Conservation (phyloP, 2,113 vertebrate genomes). For the Calcarius ornatus region DNA sequence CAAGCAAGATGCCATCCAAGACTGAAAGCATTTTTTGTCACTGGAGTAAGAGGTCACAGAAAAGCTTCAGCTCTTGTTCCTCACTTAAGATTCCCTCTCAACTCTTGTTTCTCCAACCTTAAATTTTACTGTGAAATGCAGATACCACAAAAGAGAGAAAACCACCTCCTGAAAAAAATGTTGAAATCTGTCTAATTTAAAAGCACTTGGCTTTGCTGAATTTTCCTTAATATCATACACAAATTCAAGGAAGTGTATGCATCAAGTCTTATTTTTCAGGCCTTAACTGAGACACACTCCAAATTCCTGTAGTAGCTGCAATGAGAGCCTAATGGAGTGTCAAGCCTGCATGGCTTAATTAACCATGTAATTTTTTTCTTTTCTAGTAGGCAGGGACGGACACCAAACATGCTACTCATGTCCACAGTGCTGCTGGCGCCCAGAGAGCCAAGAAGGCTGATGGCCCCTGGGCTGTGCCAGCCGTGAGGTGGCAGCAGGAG, state of each 20-base stretch:
- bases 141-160: neutral
- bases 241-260: accelerated
- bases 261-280: neutral
- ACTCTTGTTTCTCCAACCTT: accelerated
- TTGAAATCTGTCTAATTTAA: no score
- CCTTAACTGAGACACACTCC: neutral
- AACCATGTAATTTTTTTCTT: accelerated
- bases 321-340: accelerated
- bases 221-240: neutral
- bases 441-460: accelerated
- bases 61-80: neutral
- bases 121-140: neutral
- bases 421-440: accelerated
- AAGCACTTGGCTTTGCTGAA: neutral
- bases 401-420: accelerated
- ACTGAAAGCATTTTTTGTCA: neutral
- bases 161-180: neutral
- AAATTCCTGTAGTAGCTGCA: accelerated
- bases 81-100: accelerated
- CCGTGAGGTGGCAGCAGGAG: accelerated
- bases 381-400: accelerated
- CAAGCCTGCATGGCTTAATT: no score
- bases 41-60: neutral
- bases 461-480: neutral
- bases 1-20: neutral